Percentiles rank a stretch among this genome's conserved stretches.
Conservation (phyloP, 2,113 vertebrate species). For the Aptenodytes forsteri region DNA sequence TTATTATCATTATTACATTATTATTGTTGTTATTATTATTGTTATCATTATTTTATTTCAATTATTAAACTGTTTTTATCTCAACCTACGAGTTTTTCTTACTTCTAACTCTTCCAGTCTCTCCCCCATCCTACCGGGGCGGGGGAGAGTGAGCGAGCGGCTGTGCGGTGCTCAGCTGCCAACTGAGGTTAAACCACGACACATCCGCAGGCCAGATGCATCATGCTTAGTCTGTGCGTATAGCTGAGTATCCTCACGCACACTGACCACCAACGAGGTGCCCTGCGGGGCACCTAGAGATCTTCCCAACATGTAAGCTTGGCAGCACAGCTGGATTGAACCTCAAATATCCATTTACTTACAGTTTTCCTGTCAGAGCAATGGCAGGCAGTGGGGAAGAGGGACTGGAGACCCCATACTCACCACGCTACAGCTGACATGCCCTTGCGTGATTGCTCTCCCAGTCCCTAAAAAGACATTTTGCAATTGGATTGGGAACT, state of each 20-base stretch:
- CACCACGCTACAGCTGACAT: fast-evolving
- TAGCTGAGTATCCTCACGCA: neutral
- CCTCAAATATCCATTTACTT: neutral
- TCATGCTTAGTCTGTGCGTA: neutral
- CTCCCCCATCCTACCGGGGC: too few species aligned
- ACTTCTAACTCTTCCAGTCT: too few species aligned
- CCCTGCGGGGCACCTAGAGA: fast-evolving
- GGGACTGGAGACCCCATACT: neutral
- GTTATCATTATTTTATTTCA: too few species aligned
- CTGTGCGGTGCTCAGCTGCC: too few species aligned
- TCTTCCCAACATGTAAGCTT: neutral
- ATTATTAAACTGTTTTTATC: too few species aligned
- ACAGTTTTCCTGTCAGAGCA: neutral
- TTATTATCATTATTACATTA: too few species aligned
- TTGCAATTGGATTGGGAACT: neutral
- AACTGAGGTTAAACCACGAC: too few species aligned
- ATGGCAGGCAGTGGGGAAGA: neutral
- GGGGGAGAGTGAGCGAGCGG: too few species aligned
- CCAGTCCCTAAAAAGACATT: neutral
- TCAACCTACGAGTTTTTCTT: too few species aligned
- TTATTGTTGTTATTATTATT: too few species aligned
- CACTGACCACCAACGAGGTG: fast-evolving
- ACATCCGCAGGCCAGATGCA: neutral
- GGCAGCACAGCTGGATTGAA: neutral
- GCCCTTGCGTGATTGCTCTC: neutral